These are phyloP conservation scores for Scopus umbretta DNA, from an alignment of 2,113 vertebrate genomes.

Conservation along the genomic window DNA sequence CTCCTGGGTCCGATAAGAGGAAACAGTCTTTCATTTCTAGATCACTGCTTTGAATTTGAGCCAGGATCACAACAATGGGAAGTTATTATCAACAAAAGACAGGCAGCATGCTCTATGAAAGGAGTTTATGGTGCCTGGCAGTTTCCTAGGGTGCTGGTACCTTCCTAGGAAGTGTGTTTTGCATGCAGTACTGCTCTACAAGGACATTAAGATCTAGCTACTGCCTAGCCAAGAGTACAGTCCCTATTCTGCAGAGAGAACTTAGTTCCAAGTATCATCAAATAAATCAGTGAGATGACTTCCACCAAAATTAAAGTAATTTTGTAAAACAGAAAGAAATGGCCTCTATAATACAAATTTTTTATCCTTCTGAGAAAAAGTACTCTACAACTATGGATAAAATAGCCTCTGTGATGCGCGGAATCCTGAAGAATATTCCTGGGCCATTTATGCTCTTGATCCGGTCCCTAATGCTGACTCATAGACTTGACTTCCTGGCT, in stretches of 20 bases:
- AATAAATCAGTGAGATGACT: no score
- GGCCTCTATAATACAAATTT: background rate
- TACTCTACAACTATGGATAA: background rate
- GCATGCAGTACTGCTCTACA: background rate
- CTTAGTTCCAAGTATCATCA: background rate
- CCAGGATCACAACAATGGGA: background rate
- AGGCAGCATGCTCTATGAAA: background rate
- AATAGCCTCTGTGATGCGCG: background rate
- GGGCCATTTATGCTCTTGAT: fast-evolving
- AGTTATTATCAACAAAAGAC: background rate
- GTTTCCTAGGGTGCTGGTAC: background rate
- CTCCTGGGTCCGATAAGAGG: background rate
- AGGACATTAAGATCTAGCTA: background rate
- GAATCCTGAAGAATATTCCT: background rate
- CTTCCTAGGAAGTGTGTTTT: background rate
- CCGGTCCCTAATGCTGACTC: background rate
- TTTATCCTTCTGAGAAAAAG: background rate
- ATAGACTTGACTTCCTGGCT: background rate
- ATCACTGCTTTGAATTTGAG: background rate
- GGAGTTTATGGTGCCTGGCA: background rate
- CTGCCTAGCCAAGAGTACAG: background rate
- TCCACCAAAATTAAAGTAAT: background rate
- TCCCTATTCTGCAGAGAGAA: background rate
- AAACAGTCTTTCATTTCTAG: background rate
- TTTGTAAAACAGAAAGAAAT: background rate